Conservation (phyloP, 2,888 invertebrate species). For the Prosopocoilus inquinatus region DNA sequence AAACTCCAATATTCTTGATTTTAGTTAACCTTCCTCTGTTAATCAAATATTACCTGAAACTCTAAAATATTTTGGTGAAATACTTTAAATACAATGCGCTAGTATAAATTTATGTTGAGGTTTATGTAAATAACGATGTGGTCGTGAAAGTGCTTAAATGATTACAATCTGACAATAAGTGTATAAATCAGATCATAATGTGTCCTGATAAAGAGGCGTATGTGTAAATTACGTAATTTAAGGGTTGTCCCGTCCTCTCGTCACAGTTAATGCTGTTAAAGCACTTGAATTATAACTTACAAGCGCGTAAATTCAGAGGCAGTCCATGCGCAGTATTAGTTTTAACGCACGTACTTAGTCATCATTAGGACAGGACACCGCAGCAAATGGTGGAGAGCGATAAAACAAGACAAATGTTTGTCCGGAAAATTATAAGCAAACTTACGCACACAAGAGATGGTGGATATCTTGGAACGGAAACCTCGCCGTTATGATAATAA, state of each 20-base stretch:
- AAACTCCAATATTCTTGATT: too few relatives aligned
- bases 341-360: conserved; percentile 25
- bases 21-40: too few relatives aligned
- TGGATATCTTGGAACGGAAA: neutral
- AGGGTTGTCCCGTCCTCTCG: conserved; percentile 8
- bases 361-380: conserved; percentile 22
- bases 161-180: too few relatives aligned
- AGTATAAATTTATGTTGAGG: too few relatives aligned
- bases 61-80: too few relatives aligned
- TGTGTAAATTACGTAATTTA: conserved; percentile 12
- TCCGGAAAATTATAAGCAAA: neutral
- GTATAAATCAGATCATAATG: too few relatives aligned
- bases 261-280: conserved; percentile 27
- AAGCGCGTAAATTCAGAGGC: conserved; percentile 17
- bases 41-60: too few relatives aligned
- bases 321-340: conserved; percentile 8
- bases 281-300: conserved; percentile 27
- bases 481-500: neutral
- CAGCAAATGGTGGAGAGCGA: conserved; percentile 16
- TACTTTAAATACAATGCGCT: too few relatives aligned
- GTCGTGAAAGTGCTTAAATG: too few relatives aligned
- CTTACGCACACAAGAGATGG: neutral
- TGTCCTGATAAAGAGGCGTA: too few relatives aligned
- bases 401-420: conserved; percentile 19
- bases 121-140: too few relatives aligned